Evolutionary conservation across 2,113 vertebrate genomes (phyloP).

Genomic region (Progne subis): DNA sequence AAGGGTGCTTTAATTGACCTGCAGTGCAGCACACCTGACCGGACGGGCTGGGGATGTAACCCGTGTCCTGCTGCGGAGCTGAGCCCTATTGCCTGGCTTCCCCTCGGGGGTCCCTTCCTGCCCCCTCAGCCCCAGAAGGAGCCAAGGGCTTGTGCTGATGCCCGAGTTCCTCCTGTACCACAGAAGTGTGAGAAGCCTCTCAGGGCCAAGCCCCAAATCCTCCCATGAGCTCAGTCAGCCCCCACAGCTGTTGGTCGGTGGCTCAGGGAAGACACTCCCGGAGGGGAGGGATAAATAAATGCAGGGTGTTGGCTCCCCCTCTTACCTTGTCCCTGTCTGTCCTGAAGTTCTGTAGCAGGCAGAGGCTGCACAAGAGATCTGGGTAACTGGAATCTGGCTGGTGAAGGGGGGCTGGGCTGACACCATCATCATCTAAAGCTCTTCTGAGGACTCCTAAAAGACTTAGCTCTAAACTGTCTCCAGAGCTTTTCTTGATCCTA

Average conservation of each 20-base stretch:
- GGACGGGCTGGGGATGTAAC: accelerated
- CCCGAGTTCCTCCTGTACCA: accelerated
- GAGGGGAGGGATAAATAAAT: neutral
- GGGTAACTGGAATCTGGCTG: neutral
- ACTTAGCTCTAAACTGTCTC: neutral
- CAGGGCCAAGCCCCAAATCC: neutral
- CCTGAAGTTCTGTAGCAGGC: neutral
- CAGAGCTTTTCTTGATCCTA: neutral
- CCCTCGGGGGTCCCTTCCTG: accelerated
- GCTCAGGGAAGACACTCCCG: accelerated
- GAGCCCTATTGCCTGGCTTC: accelerated
- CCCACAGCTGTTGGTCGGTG: accelerated
- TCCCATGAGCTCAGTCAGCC: neutral
- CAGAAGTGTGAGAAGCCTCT: neutral
- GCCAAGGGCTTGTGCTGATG: accelerated
- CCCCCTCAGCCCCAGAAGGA: neutral
- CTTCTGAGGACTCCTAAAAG: neutral
- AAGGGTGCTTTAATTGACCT: neutral
- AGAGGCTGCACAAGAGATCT: neutral
- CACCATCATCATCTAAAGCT: neutral
- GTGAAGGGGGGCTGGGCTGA: neutral
- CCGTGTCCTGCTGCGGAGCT: neutral
- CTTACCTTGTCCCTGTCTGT: accelerated
- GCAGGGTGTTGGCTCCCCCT: accelerated
- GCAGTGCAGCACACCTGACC: neutral